A percentile compares a stretch with the other conserved stretches of the same genome.
These are phyloP conservation scores for Hiodon alosoides DNA, from an alignment of 2,113 vertebrate species.

Conservation along the genomic window DNA sequence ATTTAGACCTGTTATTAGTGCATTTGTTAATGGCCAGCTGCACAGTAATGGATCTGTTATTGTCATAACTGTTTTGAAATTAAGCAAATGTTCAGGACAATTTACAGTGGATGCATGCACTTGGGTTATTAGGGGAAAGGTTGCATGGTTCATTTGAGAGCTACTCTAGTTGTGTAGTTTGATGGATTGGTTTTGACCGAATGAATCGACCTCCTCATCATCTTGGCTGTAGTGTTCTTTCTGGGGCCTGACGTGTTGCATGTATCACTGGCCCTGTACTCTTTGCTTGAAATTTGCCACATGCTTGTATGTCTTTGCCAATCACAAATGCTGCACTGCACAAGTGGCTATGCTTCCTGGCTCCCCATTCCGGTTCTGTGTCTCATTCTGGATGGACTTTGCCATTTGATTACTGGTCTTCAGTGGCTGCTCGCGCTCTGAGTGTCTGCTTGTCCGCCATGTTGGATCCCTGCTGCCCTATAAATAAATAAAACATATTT, in stretches of 20 bases:
- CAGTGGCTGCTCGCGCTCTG: background rate
- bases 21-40: no score
- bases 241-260: background rate
- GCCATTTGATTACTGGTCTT: background rate
- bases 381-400: background rate
- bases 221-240: background rate
- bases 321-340: background rate
- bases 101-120: background rate
- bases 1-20: background rate
- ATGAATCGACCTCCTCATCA: background rate
- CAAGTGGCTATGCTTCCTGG: background rate
- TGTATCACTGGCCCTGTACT: background rate
- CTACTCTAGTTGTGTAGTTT: background rate
- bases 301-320: background rate
- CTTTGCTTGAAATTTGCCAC: background rate
- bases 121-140: background rate
- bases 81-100: background rate
- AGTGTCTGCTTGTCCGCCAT: background rate
- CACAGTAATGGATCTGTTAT: no score
- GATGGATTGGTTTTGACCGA: background rate
- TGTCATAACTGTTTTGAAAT: no score
- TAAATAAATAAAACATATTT: background rate
- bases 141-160: background rate
- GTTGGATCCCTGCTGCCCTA: background rate
- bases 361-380: background rate